Evolutionary conservation across 2,113 vertebrate species (phyloP), one percentile per base, ranked within the genome.

Genomic region (Bombycilla garrulus): DNA sequence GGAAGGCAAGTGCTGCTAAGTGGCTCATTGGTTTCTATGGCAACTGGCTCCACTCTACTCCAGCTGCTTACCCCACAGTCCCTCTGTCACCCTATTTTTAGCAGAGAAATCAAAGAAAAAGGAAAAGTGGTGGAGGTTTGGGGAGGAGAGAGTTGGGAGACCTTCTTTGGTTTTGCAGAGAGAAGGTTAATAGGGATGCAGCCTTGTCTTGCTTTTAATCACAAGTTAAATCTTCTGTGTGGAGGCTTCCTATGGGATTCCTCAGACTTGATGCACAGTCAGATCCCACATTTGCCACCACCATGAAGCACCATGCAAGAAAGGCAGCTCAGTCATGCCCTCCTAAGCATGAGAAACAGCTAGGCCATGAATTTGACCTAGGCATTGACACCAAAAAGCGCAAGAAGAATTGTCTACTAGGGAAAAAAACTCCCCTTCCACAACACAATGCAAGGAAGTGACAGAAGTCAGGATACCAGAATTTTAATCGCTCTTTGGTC

Each of bases 31-130:
- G 98, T 98, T 98, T 97, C 97, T 95, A 98, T 98, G 97, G 98
- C 95, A 98, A 98, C 98, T 93, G 96, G 97, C 97, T 98, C 97
- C 66, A 76, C 97, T 97, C 97, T 88, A 95, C 98, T 98, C 97
- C 83, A 96, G 98, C 98, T 98, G 98, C 98, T 98, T 98, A 98
- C 98, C 98, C 98, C 98, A 98, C 98, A 96, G 97, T 98, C 98
- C 98, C 98, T 98, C 98, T 98, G 98, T 98, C 98, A 97, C 97
- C 97, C 97, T 98, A 98, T 98, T 98, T 98, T 98, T 98, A 98
- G 98, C 97, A 78, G 95, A 96, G 97, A 88, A 98, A 98, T 97
- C 96, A 98, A 97, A 97, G 97, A 97, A 98, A 97, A 95, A 96
- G 94, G 94, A 73, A 83, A 97, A 51, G 89, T 70, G 69, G 65